Base-by-base conservation (phyloP, 2,797 vertebrate genomes). In the Pipistrellus kuhlii region DNA sequence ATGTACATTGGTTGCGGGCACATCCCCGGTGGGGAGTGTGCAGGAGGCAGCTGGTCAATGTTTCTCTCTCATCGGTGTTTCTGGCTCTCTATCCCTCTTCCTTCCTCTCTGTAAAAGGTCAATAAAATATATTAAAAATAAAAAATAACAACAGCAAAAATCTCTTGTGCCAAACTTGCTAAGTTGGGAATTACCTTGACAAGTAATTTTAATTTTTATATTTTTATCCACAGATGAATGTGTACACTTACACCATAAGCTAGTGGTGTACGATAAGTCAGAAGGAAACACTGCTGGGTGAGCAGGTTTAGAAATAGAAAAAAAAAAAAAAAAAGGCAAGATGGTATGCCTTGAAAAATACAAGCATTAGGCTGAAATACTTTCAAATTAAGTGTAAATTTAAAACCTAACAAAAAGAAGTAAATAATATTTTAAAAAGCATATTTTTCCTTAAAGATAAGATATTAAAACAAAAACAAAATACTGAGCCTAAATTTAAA, bases 401-500 rank as follows among this genome's bases (percentile, higher is more conserved):
- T 78, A 46, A 71, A 92, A 84, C 38, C 9, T 93, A 18, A 81
- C 41, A 51, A 84, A 92, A 81, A 91, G 10, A 64, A 85, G 73
- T 85, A 64, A 78, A 27, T 38, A 91, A 44, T 81, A 59, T 51
- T 88, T 85, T 85, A 17, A 93, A 82, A 25, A 87, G 38, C 59
- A 46, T 6, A 66, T 76, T 83, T 82, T 85, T 71, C 30, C 59
- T 62, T 80, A 59, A 59, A 86, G 32, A 38, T 71, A 72, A 71
- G 51, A 76, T 88, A 81, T 44, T 88, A 90, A 86, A 77, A 87
- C 44, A 57, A 80, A 80, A 48, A 86, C 76, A 66, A 91, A 90
- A 66, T 21, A 32, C 21, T 93, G 27, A 66, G 25, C 18, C 30
- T 81, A 93, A 85, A 72, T 80, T 75, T 91, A 88, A 92, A 92